These are phyloP conservation scores for Apis laboriosa DNA, from an alignment of 1,140 invertebrate genomes.

Conservation along the genomic window DNA sequence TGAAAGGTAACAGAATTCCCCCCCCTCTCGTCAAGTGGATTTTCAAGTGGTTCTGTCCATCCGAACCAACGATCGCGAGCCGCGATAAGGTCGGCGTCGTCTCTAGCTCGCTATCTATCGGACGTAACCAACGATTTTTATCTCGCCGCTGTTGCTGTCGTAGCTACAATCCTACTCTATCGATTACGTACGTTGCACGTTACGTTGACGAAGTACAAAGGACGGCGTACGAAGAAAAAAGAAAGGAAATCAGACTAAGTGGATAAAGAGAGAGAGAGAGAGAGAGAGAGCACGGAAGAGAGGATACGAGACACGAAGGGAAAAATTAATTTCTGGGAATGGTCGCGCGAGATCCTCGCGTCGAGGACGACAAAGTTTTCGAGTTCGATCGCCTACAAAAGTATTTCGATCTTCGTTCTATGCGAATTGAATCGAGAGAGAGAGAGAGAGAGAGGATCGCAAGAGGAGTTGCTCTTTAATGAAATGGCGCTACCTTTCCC, in stretches of 20 bases:
- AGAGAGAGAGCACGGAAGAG: neutral
- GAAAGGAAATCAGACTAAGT: neutral
- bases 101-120: neutral
- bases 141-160: neutral
- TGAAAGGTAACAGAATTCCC: conserved; percentile 25
- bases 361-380: conserved; percentile 9
- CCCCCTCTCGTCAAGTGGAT: conserved; percentile 35
- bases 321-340: conserved; percentile 44
- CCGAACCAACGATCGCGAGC: conserved; percentile 40
- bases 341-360: neutral
- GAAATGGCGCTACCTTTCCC: conserved; percentile 63
- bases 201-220: neutral
- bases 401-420: conserved; percentile 45
- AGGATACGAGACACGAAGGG: neutral
- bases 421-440: conserved; percentile 38
- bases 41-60: conserved; percentile 46
- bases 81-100: conserved; percentile 22
- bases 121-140: conserved; percentile 38
- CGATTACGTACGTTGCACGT: neutral
- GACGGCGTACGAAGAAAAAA: neutral
- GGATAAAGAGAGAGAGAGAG: conserved; percentile 5
- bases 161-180: neutral
- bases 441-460: neutral
- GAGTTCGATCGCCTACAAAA: conserved; percentile 50
- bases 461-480: conserved; percentile 54